Percentiles rank a stretch among this genome's conserved stretches.
These are phyloP conservation scores for Orthosia gothica DNA, from an alignment of 2,888 invertebrate species.

Conservation along the genomic window DNA sequence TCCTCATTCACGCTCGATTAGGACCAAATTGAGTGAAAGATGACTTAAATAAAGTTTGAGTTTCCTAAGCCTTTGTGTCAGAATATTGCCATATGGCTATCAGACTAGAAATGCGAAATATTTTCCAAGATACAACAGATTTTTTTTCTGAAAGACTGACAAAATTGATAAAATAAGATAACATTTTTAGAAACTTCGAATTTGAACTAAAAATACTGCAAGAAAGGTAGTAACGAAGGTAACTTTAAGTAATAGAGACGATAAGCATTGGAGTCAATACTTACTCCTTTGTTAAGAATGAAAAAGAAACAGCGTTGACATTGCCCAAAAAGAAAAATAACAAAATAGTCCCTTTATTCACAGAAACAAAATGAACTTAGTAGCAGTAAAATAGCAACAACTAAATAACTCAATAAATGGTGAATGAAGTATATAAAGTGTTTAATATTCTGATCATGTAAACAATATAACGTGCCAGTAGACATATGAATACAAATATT, in stretches of 20 bases:
- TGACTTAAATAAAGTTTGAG: slow-evolving; percentile 66
- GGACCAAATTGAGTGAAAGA: slow-evolving; percentile 79
- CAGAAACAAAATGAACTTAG: slow-evolving; percentile 7
- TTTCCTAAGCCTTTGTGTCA: slow-evolving; percentile 59
- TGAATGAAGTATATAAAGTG: slow-evolving; percentile 3
- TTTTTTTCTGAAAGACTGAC: neutral
- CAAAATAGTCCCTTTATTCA: neutral
- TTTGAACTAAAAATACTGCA: neutral
- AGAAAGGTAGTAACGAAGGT: too few species aligned
- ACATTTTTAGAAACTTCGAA: neutral
- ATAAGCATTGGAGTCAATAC: neutral
- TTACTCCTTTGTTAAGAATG: neutral
- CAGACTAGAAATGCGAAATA: slow-evolving; percentile 26
- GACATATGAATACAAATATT: slow-evolving; percentile 58
- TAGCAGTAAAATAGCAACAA: neutral
- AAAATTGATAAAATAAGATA: neutral
- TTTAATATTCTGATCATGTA: slow-evolving; percentile 42
- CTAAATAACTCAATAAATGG: slow-evolving; percentile 14
- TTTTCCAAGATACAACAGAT: slow-evolving; percentile 15
- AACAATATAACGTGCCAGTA: slow-evolving; percentile 28
- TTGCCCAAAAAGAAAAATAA: neutral
- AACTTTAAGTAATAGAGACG: neutral
- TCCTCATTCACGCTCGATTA: slow-evolving; percentile 77
- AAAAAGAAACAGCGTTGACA: neutral
- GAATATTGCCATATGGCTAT: slow-evolving; percentile 47